phyloP scores from a whole-genome alignment of 2,113 vertebrate genomes.

The Formicarius rufipectus region DNA sequence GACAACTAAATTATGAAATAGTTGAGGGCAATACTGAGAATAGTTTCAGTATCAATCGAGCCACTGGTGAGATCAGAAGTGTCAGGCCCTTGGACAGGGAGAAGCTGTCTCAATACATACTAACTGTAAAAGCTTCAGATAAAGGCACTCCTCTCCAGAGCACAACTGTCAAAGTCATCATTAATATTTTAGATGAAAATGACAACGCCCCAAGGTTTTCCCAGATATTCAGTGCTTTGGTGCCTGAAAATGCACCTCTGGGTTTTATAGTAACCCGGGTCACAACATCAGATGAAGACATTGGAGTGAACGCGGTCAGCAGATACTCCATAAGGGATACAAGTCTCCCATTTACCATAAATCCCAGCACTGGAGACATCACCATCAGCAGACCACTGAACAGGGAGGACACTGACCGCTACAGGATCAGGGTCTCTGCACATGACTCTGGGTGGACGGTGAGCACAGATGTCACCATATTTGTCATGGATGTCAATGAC shows the following conservation, averaged over 20 bases:
- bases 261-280: conserved; percentile 90
- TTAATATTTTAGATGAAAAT: conserved; percentile 91
- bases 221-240: conserved; percentile 92
- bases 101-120: conserved; percentile 78
- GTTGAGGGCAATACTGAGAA: conserved; percentile 87
- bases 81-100: conserved; percentile 89
- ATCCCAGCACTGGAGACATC: conserved; percentile 90
- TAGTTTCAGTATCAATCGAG: conserved; percentile 87
- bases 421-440: conserved; percentile 90
- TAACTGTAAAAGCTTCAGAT: conserved; percentile 89
- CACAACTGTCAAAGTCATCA: conserved; percentile 80
- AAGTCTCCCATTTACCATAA: conserved; percentile 88
- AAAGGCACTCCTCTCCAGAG: conserved; percentile 83
- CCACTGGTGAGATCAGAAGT: conserved; percentile 91
- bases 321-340: conserved; percentile 87
- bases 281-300: conserved; percentile 94
- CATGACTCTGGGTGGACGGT: conserved; percentile 98
- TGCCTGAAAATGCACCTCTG: conserved; percentile 91
- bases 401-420: conserved; percentile 89
- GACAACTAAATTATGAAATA: conserved; percentile 89
- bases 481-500: conserved; percentile 93
- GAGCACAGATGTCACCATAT: conserved; percentile 94
- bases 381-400: conserved; percentile 91
- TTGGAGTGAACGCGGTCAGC: conserved; percentile 88
- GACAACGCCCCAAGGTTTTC: conserved; percentile 96